Percentiles rank a stretch among this genome's conserved stretches.
phyloP scores from a whole-genome alignment of 2,113 vertebrate genomes.

The Trichechus manatus region DNA sequence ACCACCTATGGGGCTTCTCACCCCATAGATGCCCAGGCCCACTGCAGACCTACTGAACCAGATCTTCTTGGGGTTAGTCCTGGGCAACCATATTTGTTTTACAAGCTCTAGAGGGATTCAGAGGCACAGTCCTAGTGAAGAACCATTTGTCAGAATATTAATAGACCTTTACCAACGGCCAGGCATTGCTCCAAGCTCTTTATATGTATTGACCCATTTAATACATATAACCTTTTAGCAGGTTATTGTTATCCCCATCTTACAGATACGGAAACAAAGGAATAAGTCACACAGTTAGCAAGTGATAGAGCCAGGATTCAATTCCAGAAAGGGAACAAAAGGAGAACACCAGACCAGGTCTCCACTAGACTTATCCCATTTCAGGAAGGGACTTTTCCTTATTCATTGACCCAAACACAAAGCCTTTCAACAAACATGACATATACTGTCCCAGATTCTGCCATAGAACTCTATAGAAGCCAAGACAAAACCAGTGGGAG shows the following conservation, averaged over 20 bases:
- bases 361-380: not conserved
- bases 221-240: not conserved
- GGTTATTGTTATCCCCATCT: not conserved
- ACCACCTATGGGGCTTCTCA: not conserved
- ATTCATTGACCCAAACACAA: not conserved
- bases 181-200: not conserved
- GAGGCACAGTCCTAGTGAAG: not conserved
- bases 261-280: not conserved
- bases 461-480: not conserved
- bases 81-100: not conserved
- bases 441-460: accelerated
- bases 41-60: not conserved
- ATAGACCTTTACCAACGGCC: accelerated
- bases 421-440: accelerated
- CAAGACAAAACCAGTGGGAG: not conserved
- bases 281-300: not conserved
- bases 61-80: not conserved
- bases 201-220: not conserved
- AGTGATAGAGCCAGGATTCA: not conserved
- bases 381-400: not conserved
- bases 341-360: not conserved
- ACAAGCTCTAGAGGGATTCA: not conserved
- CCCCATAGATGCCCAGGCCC: accelerated
- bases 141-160: not conserved
- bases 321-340: too few species aligned